Percentiles rank a stretch among this genome's conserved stretches.
These are phyloP conservation scores for Homalodisca vitripennis DNA, from an alignment of 1,140 invertebrate genomes.

Conservation along the genomic window DNA sequence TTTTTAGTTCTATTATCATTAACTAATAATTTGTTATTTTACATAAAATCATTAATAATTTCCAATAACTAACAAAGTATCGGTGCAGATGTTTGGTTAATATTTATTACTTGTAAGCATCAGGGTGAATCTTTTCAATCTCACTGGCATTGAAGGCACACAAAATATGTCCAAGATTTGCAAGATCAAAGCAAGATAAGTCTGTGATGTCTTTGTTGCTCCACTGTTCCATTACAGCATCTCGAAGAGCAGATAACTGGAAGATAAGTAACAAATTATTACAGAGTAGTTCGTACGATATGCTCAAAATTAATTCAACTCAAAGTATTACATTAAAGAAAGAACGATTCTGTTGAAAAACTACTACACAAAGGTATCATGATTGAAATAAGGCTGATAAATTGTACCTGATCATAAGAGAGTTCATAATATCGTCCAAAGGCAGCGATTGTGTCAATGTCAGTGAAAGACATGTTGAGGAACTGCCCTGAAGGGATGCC, in stretches of 20 bases:
- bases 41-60: too few species aligned
- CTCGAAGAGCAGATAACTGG: conserved; percentile 50
- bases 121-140: conserved; percentile 50
- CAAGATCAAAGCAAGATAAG: conserved; percentile 52
- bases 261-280: too few species aligned
- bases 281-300: too few species aligned
- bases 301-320: too few species aligned
- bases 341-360: too few species aligned
- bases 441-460: conserved; percentile 51
- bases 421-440: conserved; percentile 52
- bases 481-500: conserved; percentile 50
- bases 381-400: too few species aligned
- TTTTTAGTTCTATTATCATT: too few species aligned
- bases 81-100: too few species aligned
- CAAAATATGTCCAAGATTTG: conserved; percentile 50
- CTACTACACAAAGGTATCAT: too few species aligned
- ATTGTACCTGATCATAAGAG: conserved; percentile 42
- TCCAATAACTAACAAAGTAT: too few species aligned
- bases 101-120: conserved; percentile 49
- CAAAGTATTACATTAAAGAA: too few species aligned
- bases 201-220: conserved; percentile 52
- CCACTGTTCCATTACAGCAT: conserved; percentile 50
- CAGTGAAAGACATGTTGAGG: conserved; percentile 50
- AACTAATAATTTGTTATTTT: too few species aligned
- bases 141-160: conserved; percentile 52